Percentiles rank a stretch among this genome's conserved stretches.
Evolutionary conservation across 1,140 invertebrate species (phyloP).

Genomic region (Zaprionus nigranus): DNA sequence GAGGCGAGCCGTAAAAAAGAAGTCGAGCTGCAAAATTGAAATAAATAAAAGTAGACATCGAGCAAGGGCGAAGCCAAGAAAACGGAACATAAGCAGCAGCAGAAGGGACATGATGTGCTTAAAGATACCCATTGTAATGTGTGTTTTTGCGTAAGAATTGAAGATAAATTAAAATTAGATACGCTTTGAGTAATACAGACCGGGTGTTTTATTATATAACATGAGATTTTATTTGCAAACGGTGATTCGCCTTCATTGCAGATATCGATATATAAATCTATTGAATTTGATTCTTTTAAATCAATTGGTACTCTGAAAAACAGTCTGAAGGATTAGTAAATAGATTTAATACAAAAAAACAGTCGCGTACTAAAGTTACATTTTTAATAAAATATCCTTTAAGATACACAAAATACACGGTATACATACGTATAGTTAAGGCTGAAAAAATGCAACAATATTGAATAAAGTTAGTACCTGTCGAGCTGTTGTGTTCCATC

Average conservation of each 20-base stretch:
- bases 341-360: too few relatives aligned
- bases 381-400: too few relatives aligned
- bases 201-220: too few relatives aligned
- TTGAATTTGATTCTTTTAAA: too few relatives aligned
- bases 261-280: too few relatives aligned
- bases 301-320: too few relatives aligned
- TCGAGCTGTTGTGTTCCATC: constrained; percentile 69
- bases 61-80: constrained; percentile 30
- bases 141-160: not conserved
- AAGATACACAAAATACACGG: constrained; percentile 1
- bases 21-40: constrained; percentile 60
- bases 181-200: too few relatives aligned
- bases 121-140: not conserved
- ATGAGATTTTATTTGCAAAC: too few relatives aligned
- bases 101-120: not conserved
- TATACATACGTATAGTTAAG: not conserved
- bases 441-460: constrained; percentile 63
- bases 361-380: too few relatives aligned
- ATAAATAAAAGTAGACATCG: constrained; percentile 69
- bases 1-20: constrained; percentile 70
- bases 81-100: not conserved
- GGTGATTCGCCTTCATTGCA: too few relatives aligned
- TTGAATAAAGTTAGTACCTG: constrained; percentile 81
- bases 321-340: accelerated
- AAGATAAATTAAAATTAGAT: too few relatives aligned